These are phyloP conservation scores for Colletes latitarsis DNA, from an alignment of 1,140 invertebrate species.

Conservation along the genomic window DNA sequence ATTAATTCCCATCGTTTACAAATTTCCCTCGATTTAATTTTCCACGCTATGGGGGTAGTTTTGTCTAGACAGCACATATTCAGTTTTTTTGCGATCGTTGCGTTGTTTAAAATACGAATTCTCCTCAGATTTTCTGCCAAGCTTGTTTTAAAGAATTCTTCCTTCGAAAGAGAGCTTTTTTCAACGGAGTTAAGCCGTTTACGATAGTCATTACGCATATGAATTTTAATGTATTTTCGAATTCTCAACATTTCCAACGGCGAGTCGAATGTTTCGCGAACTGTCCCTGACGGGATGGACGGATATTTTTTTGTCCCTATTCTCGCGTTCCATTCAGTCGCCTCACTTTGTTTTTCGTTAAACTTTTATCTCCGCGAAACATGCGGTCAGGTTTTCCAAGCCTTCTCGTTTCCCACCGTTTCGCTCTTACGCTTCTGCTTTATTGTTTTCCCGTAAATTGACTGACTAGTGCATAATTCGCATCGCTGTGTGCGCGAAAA, in stretches of 20 bases:
- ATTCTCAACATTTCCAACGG: conserved; percentile 32
- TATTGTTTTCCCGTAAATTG: conserved; percentile 37
- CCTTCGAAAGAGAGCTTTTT: background rate
- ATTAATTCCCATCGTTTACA: no score
- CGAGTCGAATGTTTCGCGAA: conserved; percentile 19
- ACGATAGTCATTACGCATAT: conserved; percentile 41
- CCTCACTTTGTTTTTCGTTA: conserved; percentile 49
- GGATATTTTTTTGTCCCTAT: conserved; percentile 4
- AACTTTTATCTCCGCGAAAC: conserved; percentile 50
- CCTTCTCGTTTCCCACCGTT: background rate
- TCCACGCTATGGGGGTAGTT: no score
- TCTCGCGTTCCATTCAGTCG: conserved; percentile 23
- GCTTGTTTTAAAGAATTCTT: conserved; percentile 8
- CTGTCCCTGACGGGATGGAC: conserved; percentile 29
- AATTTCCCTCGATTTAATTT: no score
- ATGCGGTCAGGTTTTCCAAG: conserved; percentile 43
- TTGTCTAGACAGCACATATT: no score
- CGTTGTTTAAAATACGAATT: background rate
- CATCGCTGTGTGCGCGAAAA: background rate
- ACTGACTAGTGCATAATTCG: conserved; percentile 32
- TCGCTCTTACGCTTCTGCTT: conserved; percentile 16
- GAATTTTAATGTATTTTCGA: conserved; percentile 46
- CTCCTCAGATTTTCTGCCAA: conserved; percentile 1
- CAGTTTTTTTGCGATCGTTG: no score
- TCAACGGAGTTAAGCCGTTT: conserved; percentile 19